Evolutionary conservation across 2,113 vertebrate species (phyloP).

Genomic region (Neolamprologus cancellatus): DNA sequence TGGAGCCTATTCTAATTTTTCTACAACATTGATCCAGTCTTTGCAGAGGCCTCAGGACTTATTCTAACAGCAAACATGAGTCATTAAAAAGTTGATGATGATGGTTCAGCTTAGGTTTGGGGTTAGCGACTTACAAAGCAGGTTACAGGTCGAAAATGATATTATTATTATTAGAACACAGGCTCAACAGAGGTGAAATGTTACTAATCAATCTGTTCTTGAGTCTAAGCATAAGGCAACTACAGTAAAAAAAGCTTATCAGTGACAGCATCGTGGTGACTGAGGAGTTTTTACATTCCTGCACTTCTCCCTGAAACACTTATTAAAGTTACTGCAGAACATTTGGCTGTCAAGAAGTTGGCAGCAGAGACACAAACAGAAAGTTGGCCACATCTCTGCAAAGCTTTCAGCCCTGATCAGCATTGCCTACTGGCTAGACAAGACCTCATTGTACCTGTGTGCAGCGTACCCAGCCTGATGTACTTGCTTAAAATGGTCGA

Average conservation of each 20-base stretch:
- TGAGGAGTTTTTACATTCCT: neutral
- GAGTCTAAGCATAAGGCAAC: neutral
- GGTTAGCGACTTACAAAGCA: neutral
- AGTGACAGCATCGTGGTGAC: neutral
- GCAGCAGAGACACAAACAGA: constrained; percentile 44
- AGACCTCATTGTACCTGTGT: constrained; percentile 39
- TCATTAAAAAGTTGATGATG: neutral
- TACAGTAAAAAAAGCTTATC: neutral
- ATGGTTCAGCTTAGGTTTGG: neutral
- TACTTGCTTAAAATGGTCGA: neutral
- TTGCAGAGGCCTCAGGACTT: accelerated
- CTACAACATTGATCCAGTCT: neutral
- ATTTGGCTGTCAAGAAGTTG: constrained; percentile 24
- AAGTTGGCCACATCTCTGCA: constrained; percentile 31
- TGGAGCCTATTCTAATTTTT: neutral
- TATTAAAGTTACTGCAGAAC: constrained; percentile 32
- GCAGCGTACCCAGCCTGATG: constrained; percentile 6
- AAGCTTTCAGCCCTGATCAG: constrained; percentile 46
- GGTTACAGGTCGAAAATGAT: accelerated
- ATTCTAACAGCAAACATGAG: neutral
- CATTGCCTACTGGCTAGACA: constrained; percentile 38
- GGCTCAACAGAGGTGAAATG: neutral
- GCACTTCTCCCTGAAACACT: constrained; percentile 15
- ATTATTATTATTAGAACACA: neutral
- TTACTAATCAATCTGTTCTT: neutral